These are phyloP conservation scores for Styela clava DNA, from an alignment of 23 tunicate genomes.

Conservation along the genomic window DNA sequence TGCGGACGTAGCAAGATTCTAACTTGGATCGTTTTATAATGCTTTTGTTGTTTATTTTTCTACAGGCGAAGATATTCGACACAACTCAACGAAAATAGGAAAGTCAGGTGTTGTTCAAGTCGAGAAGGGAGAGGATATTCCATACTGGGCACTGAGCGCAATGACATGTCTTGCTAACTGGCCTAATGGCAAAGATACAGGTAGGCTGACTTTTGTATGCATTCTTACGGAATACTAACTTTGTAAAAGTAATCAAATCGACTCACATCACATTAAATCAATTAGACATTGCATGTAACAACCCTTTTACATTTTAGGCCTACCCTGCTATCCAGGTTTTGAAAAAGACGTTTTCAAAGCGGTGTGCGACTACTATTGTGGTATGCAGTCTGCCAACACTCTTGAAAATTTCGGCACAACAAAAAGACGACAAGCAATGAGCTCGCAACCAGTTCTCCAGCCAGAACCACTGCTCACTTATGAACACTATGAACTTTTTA, in stretches of 20 bases:
- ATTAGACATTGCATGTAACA: background rate
- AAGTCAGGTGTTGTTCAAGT: constrained; percentile 75
- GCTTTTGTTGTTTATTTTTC: background rate
- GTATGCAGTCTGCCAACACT: constrained; percentile 3
- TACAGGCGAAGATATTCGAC: constrained; percentile 41
- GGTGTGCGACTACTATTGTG: constrained; percentile 50
- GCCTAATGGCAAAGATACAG: constrained; percentile 63
- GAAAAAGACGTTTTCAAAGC: constrained; percentile 65
- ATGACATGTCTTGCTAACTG: constrained; percentile 79
- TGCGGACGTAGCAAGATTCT: too few relatives aligned
- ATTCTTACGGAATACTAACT: background rate
- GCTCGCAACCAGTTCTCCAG: constrained; percentile 1
- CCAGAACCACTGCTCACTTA: constrained; percentile 54
- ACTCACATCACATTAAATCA: background rate
- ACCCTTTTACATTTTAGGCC: constrained; percentile 4
- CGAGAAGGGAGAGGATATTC: constrained; percentile 43
- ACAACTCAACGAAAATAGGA: constrained; percentile 56
- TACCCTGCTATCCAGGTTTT: constrained; percentile 59
- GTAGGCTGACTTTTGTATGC: constrained; percentile 3
- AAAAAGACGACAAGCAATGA: background rate
- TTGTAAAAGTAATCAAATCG: background rate
- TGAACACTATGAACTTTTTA: constrained; percentile 54
- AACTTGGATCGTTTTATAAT: too few relatives aligned
- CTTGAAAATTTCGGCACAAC: constrained; percentile 16
- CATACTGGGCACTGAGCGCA: constrained; percentile 63